These are phyloP conservation scores for Protonibea diacanthus DNA, from an alignment of 2,797 vertebrate species.

Conservation along the genomic window DNA sequence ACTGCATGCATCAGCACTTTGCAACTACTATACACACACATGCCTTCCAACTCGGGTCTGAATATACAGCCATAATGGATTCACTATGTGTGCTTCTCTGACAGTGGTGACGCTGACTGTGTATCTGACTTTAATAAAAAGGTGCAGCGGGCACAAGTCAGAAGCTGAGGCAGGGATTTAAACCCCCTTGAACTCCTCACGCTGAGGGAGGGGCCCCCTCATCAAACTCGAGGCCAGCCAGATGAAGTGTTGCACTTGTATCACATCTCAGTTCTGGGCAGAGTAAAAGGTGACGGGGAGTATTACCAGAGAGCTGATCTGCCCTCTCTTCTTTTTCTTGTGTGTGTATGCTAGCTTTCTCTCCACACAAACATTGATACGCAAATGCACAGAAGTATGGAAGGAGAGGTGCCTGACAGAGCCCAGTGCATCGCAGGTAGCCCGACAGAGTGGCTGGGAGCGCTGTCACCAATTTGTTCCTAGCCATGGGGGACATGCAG, in stretches of 20 bases:
- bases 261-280: slow-evolving; percentile 29
- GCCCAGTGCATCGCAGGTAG: slow-evolving; percentile 72
- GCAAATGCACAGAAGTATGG: slow-evolving; percentile 49
- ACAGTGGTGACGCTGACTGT: slow-evolving; percentile 43
- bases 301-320: slow-evolving; percentile 43
- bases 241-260: slow-evolving; percentile 55
- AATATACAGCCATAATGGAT: slow-evolving; percentile 48
- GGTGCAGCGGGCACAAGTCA: slow-evolving; percentile 41
- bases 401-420: slow-evolving; percentile 66
- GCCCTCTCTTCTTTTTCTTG: slow-evolving; percentile 5
- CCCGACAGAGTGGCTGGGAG: slow-evolving; percentile 79
- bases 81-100: slow-evolving; percentile 37
- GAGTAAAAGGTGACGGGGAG: slow-evolving; percentile 55
- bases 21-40: slow-evolving; percentile 37
- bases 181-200: slow-evolving; percentile 51
- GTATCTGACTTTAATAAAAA: slow-evolving; percentile 61
- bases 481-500: slow-evolving; percentile 89
- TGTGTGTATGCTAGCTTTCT: slow-evolving; percentile 15
- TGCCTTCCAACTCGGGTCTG: slow-evolving; percentile 39
- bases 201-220: slow-evolving; percentile 13
- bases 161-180: slow-evolving; percentile 53
- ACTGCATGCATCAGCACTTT: slow-evolving; percentile 74
- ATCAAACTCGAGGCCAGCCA: slow-evolving; percentile 45
- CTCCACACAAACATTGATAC: slow-evolving; percentile 14
- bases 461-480: slow-evolving; percentile 90